A percentile compares a stretch with the other conserved stretches of the same genome.
Conservation (phyloP, 2,797 vertebrate genomes). For the Eulemur mongoz region DNA sequence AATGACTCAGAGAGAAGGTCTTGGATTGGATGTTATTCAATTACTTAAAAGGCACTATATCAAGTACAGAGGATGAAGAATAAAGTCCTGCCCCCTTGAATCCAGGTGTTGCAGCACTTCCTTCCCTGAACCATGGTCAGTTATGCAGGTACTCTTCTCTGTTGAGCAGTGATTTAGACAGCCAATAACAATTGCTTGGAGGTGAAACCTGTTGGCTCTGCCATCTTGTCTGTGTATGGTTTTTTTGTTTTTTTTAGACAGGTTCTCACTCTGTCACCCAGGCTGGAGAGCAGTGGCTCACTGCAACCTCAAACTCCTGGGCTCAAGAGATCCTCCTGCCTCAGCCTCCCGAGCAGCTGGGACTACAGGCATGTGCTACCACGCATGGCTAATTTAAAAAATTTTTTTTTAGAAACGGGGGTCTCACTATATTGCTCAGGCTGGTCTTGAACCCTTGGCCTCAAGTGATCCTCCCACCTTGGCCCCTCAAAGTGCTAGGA, state of each 20-base stretch:
- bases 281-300: background rate
- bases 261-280: background rate
- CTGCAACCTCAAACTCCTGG: background rate
- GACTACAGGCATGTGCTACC: background rate
- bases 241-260: background rate
- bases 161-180: background rate
- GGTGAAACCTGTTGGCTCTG: background rate
- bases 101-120: background rate
- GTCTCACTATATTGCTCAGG: background rate
- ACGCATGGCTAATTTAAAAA: background rate
- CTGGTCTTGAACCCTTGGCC: background rate
- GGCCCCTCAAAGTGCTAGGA: background rate
- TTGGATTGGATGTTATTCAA: background rate
- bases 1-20: background rate
- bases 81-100: background rate
- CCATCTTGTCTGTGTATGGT: background rate
- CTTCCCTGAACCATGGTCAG: background rate
- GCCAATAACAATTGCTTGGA: background rate
- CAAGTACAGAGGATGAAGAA: background rate
- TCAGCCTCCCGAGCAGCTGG: background rate
- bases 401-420: background rate
- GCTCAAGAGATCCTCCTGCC: background rate
- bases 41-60: background rate
- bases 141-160: background rate
- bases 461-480: background rate